Base-by-base conservation (phyloP, 2,888 invertebrate genomes). In the Ormyrus pomaceus region DNA sequence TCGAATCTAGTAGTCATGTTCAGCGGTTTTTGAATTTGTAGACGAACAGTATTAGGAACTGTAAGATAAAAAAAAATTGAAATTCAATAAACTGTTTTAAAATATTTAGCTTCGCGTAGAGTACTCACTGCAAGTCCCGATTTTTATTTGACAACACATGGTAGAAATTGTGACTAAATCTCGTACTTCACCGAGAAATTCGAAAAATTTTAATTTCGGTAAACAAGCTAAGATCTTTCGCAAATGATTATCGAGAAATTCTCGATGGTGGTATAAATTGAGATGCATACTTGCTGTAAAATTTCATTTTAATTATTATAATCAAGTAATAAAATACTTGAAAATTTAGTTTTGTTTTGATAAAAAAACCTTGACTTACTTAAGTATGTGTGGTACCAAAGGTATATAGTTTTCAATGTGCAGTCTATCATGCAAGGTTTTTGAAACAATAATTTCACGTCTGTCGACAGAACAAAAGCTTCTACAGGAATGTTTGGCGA, bases 81-180 rank as follows among this genome's bases (percentile, higher is more conserved):
- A n/a, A 58, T n/a, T n/a, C 0, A 9, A 48, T 7, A 34, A 0
- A 68, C 58, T n/a, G 45, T 13, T 13, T 61, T 34, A 45, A 8
- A 19, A 9, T n/a, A 56, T 5, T 19, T 0, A 34, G 48, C 8
- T 73, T 45, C 7, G 9, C 9, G 10, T 10, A 58, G 10, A 58
- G 3, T n/a, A n/a, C 76, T 75, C 48, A 75, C 79, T 56, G 45
- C 68, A 69, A 50, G 34, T 50, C 9, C 75, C 58, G 6, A 64
- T 10, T 70, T 65, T 79, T 3, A 79, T 71, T 59, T 79, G 79
- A 59, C 75, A 79, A 11, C 79, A 79, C 75, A 79, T 79, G 55
- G 75, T 75, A 13, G 13, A 53, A 51, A 79, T 75, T 0, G 79
- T 79, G 0, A 79, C 56, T 8, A 19, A 51, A 59, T 79, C 70